Evolutionary conservation across 1,140 invertebrate genomes (phyloP).

Genomic region (Drosophila micromelanica): DNA sequence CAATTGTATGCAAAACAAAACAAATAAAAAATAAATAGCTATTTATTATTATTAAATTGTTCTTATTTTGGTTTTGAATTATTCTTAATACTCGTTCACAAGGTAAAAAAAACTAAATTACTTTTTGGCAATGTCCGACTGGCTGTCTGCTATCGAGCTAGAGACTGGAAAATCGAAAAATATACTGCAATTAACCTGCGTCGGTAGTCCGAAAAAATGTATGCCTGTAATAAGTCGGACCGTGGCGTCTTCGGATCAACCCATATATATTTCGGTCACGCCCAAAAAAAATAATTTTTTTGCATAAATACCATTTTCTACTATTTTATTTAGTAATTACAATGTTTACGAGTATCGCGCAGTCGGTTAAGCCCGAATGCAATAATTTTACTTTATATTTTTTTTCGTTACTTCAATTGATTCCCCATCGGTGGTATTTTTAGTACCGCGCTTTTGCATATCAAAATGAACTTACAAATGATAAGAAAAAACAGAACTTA

Average conservation of each 20-base stretch:
- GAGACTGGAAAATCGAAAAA: slow-evolving; percentile 4
- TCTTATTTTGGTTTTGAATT: background rate
- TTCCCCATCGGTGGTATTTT: slow-evolving; percentile 29
- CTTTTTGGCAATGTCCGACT: too few relatives aligned
- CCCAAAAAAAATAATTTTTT: too few relatives aligned
- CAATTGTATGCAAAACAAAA: slow-evolving; percentile 47
- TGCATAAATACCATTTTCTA: too few relatives aligned
- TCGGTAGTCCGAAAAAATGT: too few relatives aligned
- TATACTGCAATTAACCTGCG: too few relatives aligned
- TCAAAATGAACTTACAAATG: slow-evolving; percentile 18
- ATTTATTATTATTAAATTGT: slow-evolving; percentile 27
- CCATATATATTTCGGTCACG: too few relatives aligned
- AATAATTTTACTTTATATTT: slow-evolving; percentile 23
- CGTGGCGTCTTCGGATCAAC: too few relatives aligned
- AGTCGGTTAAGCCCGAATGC: too few relatives aligned
- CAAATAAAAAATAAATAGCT: slow-evolving; percentile 37
- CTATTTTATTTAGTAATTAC: slow-evolving; percentile 4
- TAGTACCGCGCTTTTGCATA: slow-evolving; percentile 1
- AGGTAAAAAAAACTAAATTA: too few relatives aligned
- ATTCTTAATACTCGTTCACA: slow-evolving; percentile 11
- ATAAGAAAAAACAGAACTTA: slow-evolving; percentile 37
- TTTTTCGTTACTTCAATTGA: background rate
- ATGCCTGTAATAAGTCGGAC: too few relatives aligned
- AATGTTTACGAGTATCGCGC: too few relatives aligned
- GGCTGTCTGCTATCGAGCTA: too few relatives aligned